phyloP scores from a whole-genome alignment of 2,797 vertebrate genomes.

The Anguilla megastoma region DNA sequence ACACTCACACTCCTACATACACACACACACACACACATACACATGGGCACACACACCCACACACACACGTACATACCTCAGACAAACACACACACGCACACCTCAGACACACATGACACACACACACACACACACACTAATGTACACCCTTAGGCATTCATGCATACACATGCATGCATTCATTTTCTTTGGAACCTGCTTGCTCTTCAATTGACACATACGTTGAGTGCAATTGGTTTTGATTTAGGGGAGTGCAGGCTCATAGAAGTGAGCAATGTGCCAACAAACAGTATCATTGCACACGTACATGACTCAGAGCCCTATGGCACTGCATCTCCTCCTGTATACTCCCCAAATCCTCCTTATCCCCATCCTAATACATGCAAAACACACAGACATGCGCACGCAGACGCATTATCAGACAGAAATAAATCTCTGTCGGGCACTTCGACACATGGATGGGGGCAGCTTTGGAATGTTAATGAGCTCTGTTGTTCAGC shows the following conservation, averaged over 20 bases:
- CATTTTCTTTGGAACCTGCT: neutral
- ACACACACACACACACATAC: neutral
- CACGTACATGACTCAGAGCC: too few relatives aligned
- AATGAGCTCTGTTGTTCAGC: conserved; percentile 5
- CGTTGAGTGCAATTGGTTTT: neutral
- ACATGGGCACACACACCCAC: neutral
- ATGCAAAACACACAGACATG: neutral
- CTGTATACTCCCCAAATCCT: neutral
- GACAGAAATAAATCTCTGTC: conserved; percentile 16
- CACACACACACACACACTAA: neutral
- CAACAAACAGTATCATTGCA: neutral
- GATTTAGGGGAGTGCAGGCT: neutral
- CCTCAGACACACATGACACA: neutral
- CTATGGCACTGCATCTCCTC: neutral
- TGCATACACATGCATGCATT: neutral
- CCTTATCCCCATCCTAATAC: neutral
- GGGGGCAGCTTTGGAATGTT: conserved; percentile 29
- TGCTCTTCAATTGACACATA: neutral
- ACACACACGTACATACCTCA: neutral
- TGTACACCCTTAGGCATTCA: neutral
- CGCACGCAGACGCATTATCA: neutral
- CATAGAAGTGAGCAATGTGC: neutral
- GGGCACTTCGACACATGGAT: neutral
- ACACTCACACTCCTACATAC: neutral
- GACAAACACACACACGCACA: neutral